Base-by-base conservation (phyloP, 2,888 invertebrate genomes). In the Pyrochroa serraticornis region DNA sequence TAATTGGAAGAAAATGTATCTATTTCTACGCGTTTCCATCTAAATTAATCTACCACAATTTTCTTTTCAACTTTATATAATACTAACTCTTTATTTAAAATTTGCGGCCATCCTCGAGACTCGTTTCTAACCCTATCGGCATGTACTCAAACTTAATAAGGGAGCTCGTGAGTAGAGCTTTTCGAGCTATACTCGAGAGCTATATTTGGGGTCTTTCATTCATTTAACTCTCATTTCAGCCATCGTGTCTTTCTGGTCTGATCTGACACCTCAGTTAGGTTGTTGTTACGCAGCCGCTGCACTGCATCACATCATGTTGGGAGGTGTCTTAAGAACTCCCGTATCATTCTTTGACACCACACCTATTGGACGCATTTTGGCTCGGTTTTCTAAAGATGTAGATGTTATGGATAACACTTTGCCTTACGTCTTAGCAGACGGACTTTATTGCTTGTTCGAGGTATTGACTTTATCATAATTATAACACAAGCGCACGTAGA, bases 261-360 rank as follows among this genome's bases (percentile, higher is more conserved):
- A 85, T 74, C 76, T 84, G 76, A 74, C 79, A 65, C 82, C 83
- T 59, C 80, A 80, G 70, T 73, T 85, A 75, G 85, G 83, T 66
- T 82, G 83, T 74, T 82, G 87, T 84, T 81, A 82, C 66, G 91
- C 91, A 67, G 88, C 91, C 63, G 77, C 79, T 67, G 73, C 76
- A 63, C 77, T 88, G 74, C 88, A 89, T 81, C 75, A 77, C 62
- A 74, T 77, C 43, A 79, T 91, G 76, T 80, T 92, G 73, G 70
- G 74, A 52, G 84, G 84, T 73, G 83, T 90, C 64, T 75, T 91
- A 66, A 83, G 83, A 73, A 84, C 86, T 72, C 90, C 91, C 51
- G 84, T 90, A 81, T 83, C 86, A 74, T 86, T 91, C 82, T 92
- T 89, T 81, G 92, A 92, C 79, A 87, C 86, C 69, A 92, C 91